Percentiles rank a stretch among this genome's conserved stretches.
Conservation (phyloP, 2,113 vertebrate species). For the Dicaeum eximium region DNA sequence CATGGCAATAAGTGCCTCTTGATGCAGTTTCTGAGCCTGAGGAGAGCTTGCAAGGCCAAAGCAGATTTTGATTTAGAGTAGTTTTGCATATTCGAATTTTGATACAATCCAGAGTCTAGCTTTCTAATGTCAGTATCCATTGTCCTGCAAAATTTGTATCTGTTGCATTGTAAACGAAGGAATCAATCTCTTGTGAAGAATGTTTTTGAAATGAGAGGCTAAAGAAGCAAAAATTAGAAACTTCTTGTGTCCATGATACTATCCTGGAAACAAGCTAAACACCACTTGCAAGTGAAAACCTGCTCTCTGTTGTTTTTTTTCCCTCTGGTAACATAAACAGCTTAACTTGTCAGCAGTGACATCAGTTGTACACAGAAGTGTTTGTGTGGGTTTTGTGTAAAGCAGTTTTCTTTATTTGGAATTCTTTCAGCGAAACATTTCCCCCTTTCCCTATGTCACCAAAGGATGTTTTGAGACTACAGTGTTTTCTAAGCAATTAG, state of each 20-base stretch:
- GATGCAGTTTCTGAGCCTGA: neutral
- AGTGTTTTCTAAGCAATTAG: neutral
- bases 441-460: neutral
- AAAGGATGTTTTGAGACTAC: neutral
- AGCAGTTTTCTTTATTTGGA: neutral
- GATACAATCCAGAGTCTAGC: neutral
- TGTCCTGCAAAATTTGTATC: neutral
- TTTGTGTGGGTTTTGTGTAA: neutral
- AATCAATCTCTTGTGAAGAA: neutral
- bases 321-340: neutral
- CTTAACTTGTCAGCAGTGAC: neutral
- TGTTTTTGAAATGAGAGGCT: neutral
- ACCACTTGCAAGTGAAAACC: neutral
- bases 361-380: neutral
- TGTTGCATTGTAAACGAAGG: neutral
- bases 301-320: neutral
- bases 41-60: neutral
- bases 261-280: neutral
- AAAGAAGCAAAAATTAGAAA: neutral
- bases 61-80: neutral
- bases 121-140: neutral
- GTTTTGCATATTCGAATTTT: neutral
- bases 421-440: neutral
- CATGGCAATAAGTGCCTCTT: neutral
- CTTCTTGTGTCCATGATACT: neutral